Evolutionary conservation across 2,113 vertebrate species (phyloP).

Genomic region (Ammodytes marinus): DNA sequence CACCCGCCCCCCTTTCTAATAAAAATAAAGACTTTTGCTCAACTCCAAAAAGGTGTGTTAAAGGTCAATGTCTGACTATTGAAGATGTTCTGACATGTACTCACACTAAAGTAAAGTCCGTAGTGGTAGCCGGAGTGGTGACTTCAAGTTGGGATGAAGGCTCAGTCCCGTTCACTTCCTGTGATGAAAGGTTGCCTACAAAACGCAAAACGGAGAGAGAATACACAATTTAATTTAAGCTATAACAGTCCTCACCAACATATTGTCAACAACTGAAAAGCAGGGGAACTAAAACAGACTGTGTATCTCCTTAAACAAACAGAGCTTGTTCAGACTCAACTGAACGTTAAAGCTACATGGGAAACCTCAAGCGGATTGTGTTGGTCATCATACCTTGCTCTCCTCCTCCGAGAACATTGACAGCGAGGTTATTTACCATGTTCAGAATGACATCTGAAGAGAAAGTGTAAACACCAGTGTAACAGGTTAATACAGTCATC

Average conservation of each 20-base stretch:
- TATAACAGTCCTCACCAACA: neutral
- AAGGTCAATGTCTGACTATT: neutral
- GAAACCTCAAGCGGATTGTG: neutral
- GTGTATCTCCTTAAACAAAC: neutral
- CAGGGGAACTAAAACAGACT: neutral
- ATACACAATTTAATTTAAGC: neutral
- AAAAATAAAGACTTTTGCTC: neutral
- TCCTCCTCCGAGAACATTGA: conserved; percentile 94
- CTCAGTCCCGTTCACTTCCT: conserved; percentile 72
- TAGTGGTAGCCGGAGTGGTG: conserved; percentile 40
- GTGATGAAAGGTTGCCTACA: conserved; percentile 75
- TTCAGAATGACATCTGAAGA: conserved; percentile 94
- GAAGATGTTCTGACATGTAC: conserved; percentile 52
- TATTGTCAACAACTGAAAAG: neutral
- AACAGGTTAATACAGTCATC: neutral
- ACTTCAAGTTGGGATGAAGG: conserved; percentile 76
- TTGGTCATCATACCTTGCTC: conserved; percentile 71
- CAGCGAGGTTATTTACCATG: conserved; percentile 98
- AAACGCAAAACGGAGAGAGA: neutral
- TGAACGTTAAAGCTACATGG: neutral
- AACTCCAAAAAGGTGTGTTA: neutral
- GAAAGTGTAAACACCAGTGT: conserved; percentile 4
- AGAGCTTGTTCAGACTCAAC: neutral
- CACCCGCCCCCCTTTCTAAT: neutral
- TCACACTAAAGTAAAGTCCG: conserved; percentile 83